These are phyloP conservation scores for Platyscapa corneri DNA, from an alignment of 1,140 invertebrate genomes.

Conservation along the genomic window DNA sequence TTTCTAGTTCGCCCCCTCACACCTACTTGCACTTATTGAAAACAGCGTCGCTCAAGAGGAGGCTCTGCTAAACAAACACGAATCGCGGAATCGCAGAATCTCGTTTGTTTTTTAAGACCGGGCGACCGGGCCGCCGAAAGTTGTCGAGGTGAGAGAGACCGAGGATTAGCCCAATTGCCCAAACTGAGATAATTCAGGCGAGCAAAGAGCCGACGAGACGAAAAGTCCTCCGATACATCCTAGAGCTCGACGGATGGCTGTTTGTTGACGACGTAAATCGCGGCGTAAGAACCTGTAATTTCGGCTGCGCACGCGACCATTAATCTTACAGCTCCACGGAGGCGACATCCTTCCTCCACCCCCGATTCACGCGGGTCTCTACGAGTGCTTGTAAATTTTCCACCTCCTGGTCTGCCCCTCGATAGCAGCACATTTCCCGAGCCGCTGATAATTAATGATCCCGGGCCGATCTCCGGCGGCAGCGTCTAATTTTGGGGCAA, in stretches of 20 bases:
- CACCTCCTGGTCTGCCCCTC: neutral
- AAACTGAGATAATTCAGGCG: too few relatives aligned
- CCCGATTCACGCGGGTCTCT: neutral
- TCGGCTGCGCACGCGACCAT: neutral
- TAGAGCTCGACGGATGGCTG: neutral
- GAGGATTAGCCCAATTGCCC: too few relatives aligned
- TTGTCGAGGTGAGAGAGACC: too few relatives aligned
- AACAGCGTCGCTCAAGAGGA: neutral
- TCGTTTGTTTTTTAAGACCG: too few relatives aligned
- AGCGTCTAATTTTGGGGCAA: slow-evolving; percentile 68
- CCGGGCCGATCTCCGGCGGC: too few relatives aligned
- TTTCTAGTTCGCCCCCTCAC: neutral
- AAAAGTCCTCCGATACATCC: too few relatives aligned
- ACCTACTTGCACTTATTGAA: neutral
- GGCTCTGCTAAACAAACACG: neutral
- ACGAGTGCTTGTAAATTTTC: neutral
- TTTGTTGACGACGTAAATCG: neutral
- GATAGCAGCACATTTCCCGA: neutral
- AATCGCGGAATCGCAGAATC: too few relatives aligned
- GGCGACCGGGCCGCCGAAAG: too few relatives aligned
- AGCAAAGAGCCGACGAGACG: too few relatives aligned
- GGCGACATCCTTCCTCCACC: too few relatives aligned
- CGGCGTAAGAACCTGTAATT: slow-evolving; percentile 12
- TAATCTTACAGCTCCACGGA: slow-evolving; percentile 4
- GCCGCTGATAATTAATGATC: slow-evolving; percentile 71